phyloP scores from a whole-genome alignment of 2,113 vertebrate genomes.

The Chloropsis cyanopogon region DNA sequence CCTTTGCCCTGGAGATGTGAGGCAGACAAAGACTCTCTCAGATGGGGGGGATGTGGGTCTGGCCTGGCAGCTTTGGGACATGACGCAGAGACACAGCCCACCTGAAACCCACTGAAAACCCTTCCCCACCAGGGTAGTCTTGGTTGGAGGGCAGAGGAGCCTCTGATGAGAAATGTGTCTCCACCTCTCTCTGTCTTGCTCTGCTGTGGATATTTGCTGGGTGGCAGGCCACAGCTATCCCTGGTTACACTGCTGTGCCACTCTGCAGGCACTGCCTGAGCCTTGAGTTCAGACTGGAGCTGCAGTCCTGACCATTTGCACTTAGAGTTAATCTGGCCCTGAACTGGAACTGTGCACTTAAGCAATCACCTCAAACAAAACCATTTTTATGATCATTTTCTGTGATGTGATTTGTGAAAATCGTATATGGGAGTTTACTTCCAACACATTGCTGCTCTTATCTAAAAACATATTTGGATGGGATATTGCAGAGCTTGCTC shows the following conservation, averaged over 20 bases:
- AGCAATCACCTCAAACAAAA: constrained; percentile 44
- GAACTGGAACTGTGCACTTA: constrained; percentile 2
- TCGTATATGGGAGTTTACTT: constrained; percentile 45
- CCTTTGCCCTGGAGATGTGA: neutral
- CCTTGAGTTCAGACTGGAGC: neutral
- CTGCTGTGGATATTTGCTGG: neutral
- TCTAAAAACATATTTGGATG: constrained; percentile 64
- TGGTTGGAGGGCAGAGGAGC: neutral
- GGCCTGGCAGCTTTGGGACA: neutral
- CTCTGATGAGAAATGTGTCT: neutral
- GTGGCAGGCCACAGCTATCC: neutral
- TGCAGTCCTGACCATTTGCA: neutral
- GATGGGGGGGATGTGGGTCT: neutral
- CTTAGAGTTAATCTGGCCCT: constrained; percentile 1
- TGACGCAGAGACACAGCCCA: neutral
- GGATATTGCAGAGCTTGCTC: constrained; percentile 60
- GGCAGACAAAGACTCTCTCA: neutral
- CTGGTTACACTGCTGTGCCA: neutral
- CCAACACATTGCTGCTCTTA: constrained; percentile 32
- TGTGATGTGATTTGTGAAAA: constrained; percentile 56
- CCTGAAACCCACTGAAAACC: neutral
- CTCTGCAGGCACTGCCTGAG: neutral
- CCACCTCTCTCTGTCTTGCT: neutral
- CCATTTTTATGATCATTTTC: constrained; percentile 53
- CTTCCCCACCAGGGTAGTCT: neutral